Conservation (phyloP, 2,797 vertebrate genomes). For the Neopelma chrysocephalum region DNA sequence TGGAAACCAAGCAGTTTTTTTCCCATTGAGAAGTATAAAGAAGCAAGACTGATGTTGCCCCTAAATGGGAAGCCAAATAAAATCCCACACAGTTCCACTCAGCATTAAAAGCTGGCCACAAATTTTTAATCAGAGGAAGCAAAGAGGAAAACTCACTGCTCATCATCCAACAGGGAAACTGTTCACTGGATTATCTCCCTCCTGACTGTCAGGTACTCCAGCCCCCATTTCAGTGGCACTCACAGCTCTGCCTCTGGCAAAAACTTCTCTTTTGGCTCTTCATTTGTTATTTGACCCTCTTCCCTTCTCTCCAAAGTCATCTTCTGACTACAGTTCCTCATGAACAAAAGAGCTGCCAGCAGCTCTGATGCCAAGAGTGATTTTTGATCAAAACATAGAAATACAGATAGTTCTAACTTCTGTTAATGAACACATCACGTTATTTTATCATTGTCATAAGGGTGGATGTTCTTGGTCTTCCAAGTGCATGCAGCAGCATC, state of each 20-base stretch:
- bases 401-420: background rate
- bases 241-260: background rate
- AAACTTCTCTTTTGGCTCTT: background rate
- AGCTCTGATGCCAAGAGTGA: background rate
- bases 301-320: background rate
- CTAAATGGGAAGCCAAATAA: conserved; percentile 29
- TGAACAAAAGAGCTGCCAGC: background rate
- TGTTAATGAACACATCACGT: background rate
- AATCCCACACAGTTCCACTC: background rate
- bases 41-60: conserved; percentile 31
- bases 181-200: background rate
- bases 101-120: background rate
- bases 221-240: background rate
- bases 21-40: conserved; percentile 12
- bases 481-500: background rate
- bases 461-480: background rate
- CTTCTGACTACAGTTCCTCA: background rate
- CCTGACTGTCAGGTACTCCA: background rate
- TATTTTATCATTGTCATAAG: background rate
- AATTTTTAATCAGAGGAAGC: conserved; percentile 4
- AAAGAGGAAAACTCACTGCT: conserved; percentile 2
- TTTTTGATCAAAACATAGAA: background rate
- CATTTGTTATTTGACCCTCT: background rate
- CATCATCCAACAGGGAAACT: conserved; percentile 1
- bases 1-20: conserved; percentile 19